Base-by-base conservation (phyloP, 2,797 vertebrate species). In the Gambelia wislizenii region DNA sequence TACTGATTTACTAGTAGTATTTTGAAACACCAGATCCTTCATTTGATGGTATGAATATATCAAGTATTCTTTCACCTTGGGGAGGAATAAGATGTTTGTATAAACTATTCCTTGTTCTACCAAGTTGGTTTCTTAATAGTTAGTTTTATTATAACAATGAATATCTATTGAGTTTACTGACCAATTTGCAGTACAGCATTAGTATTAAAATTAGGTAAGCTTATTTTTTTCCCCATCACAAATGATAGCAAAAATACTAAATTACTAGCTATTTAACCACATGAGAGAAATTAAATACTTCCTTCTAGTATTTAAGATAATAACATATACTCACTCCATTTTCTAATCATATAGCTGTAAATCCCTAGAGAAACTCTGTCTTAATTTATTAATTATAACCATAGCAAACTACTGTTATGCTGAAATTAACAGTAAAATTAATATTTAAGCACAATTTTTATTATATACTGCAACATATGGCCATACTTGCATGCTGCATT, bases 371-470 rank as follows among this genome's bases (percentile, higher is more conserved):
- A 82, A 90, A 1, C 75, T 69, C 72, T 90, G 54, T 85, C 90
- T 87, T 93, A 94, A 92, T 95, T 93, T 94, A 49, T 59, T 91
- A 94, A 95, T 94, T 93, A 49, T 14, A 89, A 70, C 44, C 27
- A 81, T 70, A 52, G 78, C 64, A 91, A 49, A 92, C 70, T 90
- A 84, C 70, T 92, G 56, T 18, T 59, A 87, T 39, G 42, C 10
- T 86, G 42, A 64, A 90, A 91, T 47, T 44, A 91, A 89, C 93
- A 92, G 85, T 33, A 92, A 42, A 82, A 8, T 86, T 81, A 0
- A 6, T 88, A 2, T 64, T 86, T 93, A 54, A 89, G 25, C 87
- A 92, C 67, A 72, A 22, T 1, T 90, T 91, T 69, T 86, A 84
- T 89, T 87, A 33, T 36, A 27, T 56, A 12, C 56, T 90, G 18